Evolutionary conservation across 2,888 invertebrate genomes (phyloP).

Genomic region (Stenodera caucasica): DNA sequence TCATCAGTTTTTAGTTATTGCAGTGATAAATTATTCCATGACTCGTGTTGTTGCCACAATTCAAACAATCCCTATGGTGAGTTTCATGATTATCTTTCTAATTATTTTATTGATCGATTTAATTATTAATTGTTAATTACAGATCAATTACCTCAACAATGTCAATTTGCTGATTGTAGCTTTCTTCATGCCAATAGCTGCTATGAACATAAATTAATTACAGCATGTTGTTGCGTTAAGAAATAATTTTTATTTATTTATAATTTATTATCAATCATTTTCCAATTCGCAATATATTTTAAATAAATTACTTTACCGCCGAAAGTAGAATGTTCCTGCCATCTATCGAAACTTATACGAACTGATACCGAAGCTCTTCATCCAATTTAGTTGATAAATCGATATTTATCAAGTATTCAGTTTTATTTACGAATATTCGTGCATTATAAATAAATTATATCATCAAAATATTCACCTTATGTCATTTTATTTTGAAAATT

Average conservation of each 20-base stretch:
- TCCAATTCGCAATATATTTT: no score
- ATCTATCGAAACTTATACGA: no score
- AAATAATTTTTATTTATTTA: slow-evolving; percentile 10
- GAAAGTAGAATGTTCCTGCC: no score
- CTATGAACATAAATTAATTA: slow-evolving; percentile 70
- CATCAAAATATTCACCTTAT: no score
- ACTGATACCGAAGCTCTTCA: no score
- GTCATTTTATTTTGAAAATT: no score
- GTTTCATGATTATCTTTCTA: slow-evolving; percentile 15
- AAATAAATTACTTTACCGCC: no score
- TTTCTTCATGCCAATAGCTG: slow-evolving; percentile 76
- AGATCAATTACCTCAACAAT: slow-evolving; percentile 63
- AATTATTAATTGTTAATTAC: slow-evolving; percentile 38
- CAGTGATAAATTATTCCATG: slow-evolving; percentile 72
- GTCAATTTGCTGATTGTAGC: slow-evolving; percentile 69
- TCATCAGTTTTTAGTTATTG: slow-evolving; percentile 78
- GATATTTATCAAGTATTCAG: no score
- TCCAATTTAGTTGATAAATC: no score
- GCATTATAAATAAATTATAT: no score
- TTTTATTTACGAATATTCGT: no score
- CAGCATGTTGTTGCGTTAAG: slow-evolving; percentile 68
- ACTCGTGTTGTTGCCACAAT: slow-evolving; percentile 73
- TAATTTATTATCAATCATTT: background rate
- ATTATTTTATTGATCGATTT: background rate
- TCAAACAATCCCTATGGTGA: slow-evolving; percentile 56